Evolutionary conservation across 2,113 vertebrate genomes (phyloP), one percentile per base, ranked within the genome.

Genomic region (Oncorhynchus nerka): DNA sequence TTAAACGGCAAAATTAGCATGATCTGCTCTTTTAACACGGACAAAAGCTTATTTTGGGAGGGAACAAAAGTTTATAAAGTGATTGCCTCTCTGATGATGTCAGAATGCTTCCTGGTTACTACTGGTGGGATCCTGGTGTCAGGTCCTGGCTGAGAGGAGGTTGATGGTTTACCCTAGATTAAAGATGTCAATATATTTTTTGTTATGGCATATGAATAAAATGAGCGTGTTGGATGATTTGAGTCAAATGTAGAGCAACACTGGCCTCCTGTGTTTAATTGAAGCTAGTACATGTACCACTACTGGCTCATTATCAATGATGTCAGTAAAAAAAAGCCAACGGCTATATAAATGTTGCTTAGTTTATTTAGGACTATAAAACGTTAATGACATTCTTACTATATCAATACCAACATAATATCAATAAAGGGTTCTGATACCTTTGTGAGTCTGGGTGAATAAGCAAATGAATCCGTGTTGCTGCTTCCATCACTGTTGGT

Each of bases 241-340:
- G 4, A 26, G 55, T 2, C 13, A 55, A 30, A 67, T 8, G 34
- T 24, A 26, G 51, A 59, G 0, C 57, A 64, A 15, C 45, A 49
- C 0, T 55, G 0, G 51, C 79, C 82, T 70, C 87, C 79, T 65
- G 81, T 75, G 87, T 83, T 28, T 64, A 68, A 0, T 45, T 34
- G 0, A 0, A 26, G 1, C 5, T 32, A 20, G 5, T 45, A 45
- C 8, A 45, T 45, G 39, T 45, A 45, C 39, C 9, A 45, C 39
- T 45, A 12, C 39, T 45, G 39, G 39, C 39, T 45, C 39, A 45
- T 45, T 45, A 45, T 11, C 2, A 45, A 45, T 3, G 9, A 45
- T 11, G 39, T 45, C 39, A 45, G 9, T 11, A 11, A 11, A 45
- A 45, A 39, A 9, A 45, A 12, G 39, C 2, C 39, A 45, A 45